A percentile compares a stretch with the other conserved stretches of the same genome.
Evolutionary conservation across 1,140 invertebrate species (phyloP).

Genomic region (Arctopsyche grandis): DNA sequence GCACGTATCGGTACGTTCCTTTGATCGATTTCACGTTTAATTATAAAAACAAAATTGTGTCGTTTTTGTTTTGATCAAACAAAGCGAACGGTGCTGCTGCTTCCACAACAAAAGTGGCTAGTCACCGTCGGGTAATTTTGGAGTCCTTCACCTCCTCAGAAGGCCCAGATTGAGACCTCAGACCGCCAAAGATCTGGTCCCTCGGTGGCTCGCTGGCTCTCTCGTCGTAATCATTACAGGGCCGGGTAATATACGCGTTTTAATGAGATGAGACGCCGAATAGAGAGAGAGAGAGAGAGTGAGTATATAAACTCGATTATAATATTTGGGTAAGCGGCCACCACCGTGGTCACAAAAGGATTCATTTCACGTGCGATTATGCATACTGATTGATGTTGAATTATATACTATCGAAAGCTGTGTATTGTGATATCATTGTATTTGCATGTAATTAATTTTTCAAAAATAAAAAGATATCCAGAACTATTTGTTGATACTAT

Average conservation of each 20-base stretch:
- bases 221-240: not conserved
- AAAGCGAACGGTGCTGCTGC: not conserved
- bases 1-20: not conserved
- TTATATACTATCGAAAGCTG: no score
- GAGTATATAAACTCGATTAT: slow-evolving; percentile 38
- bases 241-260: slow-evolving; percentile 22
- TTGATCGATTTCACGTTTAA: slow-evolving; percentile 29
- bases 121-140: slow-evolving; percentile 40
- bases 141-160: slow-evolving; percentile 24
- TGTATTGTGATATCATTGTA: no score
- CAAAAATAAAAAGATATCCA: no score
- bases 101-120: slow-evolving; percentile 4
- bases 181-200: slow-evolving; percentile 17
- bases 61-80: slow-evolving; percentile 19
- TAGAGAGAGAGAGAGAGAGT: not conserved
- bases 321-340: slow-evolving; percentile 34
- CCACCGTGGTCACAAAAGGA: not conserved
- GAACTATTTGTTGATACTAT: no score
- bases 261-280: slow-evolving; percentile 28
- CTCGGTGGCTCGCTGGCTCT: not conserved
- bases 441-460: no score
- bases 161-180: slow-evolving; percentile 37
- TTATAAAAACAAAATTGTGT: not conserved
- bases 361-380: not conserved
- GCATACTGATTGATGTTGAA: not conserved